These are phyloP conservation scores for Drosophila pandora DNA, from an alignment of 1,140 invertebrate genomes.

Conservation along the genomic window DNA sequence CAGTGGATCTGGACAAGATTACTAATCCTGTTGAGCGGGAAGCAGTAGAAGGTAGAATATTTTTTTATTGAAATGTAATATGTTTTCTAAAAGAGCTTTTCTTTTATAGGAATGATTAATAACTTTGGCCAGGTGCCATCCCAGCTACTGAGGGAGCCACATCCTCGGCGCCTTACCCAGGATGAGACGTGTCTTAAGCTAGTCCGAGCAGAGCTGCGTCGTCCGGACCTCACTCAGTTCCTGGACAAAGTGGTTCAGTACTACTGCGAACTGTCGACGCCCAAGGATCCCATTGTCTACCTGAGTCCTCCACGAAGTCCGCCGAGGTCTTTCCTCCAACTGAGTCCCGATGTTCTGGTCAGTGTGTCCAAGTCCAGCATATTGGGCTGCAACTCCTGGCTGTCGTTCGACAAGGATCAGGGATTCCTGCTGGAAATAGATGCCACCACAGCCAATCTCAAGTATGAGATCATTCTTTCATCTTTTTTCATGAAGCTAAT, in stretches of 20 bases:
- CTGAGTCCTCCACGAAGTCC: conserved; percentile 85
- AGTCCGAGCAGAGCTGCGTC: conserved; percentile 84
- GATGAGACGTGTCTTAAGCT: conserved; percentile 84
- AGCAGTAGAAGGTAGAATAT: conserved; percentile 88
- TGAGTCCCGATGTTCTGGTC: conserved; percentile 85
- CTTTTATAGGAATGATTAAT: conserved; percentile 89
- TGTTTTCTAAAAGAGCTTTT: not conserved
- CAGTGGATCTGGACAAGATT: conserved; percentile 87
- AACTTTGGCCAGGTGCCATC: conserved; percentile 94
- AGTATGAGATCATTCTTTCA: conserved; percentile 76
- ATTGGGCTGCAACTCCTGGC: conserved; percentile 86
- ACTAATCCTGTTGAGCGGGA: conserved; percentile 92
- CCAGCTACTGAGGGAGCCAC: conserved; percentile 90
- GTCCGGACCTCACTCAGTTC: conserved; percentile 84
- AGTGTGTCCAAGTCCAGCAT: conserved; percentile 85
- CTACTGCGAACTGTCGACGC: conserved; percentile 81
- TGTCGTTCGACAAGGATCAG: conserved; percentile 85
- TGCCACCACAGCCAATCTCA: conserved; percentile 84
- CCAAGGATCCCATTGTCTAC: conserved; percentile 86
- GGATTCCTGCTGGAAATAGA: conserved; percentile 87
- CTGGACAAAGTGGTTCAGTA: conserved; percentile 80
- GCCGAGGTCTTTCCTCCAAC: conserved; percentile 85
- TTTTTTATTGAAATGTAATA: not conserved
- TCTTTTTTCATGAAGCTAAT: not conserved
- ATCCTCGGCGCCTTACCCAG: conserved; percentile 87